Conservation (phyloP, 2,113 vertebrate species). For the Nyctereutes procyonoides region DNA sequence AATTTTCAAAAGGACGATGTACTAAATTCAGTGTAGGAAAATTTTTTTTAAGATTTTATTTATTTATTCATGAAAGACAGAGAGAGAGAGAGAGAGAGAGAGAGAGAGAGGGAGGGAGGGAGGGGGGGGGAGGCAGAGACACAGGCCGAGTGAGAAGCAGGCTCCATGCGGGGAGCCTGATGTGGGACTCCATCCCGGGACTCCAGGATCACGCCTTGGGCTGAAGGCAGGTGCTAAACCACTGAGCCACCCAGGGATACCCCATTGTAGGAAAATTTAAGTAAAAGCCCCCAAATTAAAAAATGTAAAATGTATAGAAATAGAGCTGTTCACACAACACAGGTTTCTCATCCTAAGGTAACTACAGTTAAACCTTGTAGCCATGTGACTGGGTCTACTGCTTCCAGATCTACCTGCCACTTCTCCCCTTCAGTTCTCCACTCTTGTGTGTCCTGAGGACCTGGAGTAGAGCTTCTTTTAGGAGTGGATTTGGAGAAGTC, state of each 20-base stretch:
- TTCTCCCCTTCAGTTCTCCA: neutral
- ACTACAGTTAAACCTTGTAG: neutral
- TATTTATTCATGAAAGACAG: too few species aligned
- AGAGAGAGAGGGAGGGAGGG: too few species aligned
- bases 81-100: too few species aligned
- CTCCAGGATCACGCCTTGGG: too few species aligned
- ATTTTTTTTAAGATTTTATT: neutral
- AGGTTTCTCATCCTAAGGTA: neutral
- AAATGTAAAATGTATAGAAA: neutral
- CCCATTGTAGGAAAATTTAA: neutral
- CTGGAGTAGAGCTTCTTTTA: neutral
- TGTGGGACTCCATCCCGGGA: too few species aligned
- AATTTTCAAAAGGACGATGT: neutral
- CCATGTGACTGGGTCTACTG: neutral
- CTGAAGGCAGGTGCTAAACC: too few species aligned
- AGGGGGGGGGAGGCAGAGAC: too few species aligned
- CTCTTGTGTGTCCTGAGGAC: neutral
- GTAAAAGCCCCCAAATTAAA: neutral
- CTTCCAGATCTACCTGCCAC: neutral
- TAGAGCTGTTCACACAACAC: neutral
- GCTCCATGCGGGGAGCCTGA: too few species aligned
- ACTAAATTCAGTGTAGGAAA: constrained; percentile 7
- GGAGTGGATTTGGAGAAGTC: neutral
- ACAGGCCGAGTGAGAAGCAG: too few species aligned
- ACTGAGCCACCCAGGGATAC: too few species aligned